Conservation (phyloP, 53 echinoderm and acorn worm genomes). For the Stichopus horrens region DNA sequence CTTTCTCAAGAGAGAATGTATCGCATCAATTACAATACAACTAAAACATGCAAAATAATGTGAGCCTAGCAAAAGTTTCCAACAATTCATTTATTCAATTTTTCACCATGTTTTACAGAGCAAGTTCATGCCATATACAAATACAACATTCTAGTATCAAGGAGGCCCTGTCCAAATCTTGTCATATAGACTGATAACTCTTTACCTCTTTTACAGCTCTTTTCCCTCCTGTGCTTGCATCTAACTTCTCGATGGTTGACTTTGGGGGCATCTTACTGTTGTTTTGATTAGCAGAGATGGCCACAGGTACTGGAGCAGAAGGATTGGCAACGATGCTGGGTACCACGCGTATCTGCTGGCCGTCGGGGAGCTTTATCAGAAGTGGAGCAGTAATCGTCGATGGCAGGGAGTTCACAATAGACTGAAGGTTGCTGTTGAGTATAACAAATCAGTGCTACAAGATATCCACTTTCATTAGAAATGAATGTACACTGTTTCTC, state of each 20-base stretch:
- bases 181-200: not conserved
- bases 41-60: too few relatives aligned
- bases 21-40: too few relatives aligned
- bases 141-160: too few relatives aligned
- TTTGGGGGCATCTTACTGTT: not conserved
- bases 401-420: slow-evolving; percentile 54
- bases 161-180: too few relatives aligned
- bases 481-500: too few relatives aligned
- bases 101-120: too few relatives aligned
- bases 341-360: slow-evolving; percentile 79
- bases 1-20: too few relatives aligned
- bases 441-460: not conserved
- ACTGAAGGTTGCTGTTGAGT: slow-evolving; percentile 44
- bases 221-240: slow-evolving; percentile 3
- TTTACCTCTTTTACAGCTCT: slow-evolving; percentile 22
- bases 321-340: slow-evolving; percentile 87
- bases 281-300: slow-evolving; percentile 69
- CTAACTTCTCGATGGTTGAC: not conserved
- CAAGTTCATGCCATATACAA: too few relatives aligned
- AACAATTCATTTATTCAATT: too few relatives aligned
- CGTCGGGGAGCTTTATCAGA: slow-evolving; percentile 73
- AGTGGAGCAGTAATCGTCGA: slow-evolving; percentile 63
- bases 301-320: slow-evolving; percentile 69
- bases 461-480: not conserved
- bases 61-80: too few relatives aligned